phyloP scores from a whole-genome alignment of 1,140 invertebrate species.

The Papilio machaon region DNA sequence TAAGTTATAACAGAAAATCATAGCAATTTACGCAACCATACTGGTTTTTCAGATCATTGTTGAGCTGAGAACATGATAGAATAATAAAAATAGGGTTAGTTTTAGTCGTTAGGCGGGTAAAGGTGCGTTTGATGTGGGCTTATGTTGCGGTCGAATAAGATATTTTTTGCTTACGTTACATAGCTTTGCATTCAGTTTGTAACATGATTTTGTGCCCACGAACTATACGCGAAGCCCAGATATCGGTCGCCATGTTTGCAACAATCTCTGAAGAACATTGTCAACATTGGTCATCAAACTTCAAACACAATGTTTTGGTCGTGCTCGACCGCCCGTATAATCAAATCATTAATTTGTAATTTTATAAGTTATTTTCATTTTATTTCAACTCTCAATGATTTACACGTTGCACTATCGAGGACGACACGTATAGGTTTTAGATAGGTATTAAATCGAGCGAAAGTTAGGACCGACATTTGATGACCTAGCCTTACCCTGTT shows the following conservation, averaged over 20 bases:
- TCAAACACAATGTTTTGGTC: constrained; percentile 70
- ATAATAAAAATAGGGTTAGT: constrained; percentile 53
- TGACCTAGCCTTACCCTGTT: constrained; percentile 78
- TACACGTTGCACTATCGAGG: constrained; percentile 56
- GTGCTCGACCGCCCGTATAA: constrained; percentile 15
- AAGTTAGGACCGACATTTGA: constrained; percentile 65
- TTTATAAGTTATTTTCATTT: constrained; percentile 43
- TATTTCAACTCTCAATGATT: constrained; percentile 46
- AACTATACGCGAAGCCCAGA: constrained; percentile 78
- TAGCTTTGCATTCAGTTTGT: constrained; percentile 79
- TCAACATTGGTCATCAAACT: constrained; percentile 72
- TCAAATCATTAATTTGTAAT: constrained; percentile 15
- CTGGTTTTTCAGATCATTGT: constrained; percentile 79
- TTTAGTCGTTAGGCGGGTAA: constrained; percentile 55
- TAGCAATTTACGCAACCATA: constrained; percentile 82
- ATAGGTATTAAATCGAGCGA: constrained; percentile 61
- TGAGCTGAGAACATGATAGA: constrained; percentile 63
- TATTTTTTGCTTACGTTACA: constrained; percentile 81
- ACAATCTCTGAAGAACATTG: constrained; percentile 77
- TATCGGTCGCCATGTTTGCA: constrained; percentile 83
- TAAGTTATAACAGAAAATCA: constrained; percentile 83
- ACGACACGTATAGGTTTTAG: constrained; percentile 57
- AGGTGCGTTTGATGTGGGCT: constrained; percentile 52
- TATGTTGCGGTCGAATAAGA: constrained; percentile 62
- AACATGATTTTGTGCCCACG: constrained; percentile 80